Conservation (phyloP, 2,888 invertebrate genomes). For the Drosophila mimetica region DNA sequence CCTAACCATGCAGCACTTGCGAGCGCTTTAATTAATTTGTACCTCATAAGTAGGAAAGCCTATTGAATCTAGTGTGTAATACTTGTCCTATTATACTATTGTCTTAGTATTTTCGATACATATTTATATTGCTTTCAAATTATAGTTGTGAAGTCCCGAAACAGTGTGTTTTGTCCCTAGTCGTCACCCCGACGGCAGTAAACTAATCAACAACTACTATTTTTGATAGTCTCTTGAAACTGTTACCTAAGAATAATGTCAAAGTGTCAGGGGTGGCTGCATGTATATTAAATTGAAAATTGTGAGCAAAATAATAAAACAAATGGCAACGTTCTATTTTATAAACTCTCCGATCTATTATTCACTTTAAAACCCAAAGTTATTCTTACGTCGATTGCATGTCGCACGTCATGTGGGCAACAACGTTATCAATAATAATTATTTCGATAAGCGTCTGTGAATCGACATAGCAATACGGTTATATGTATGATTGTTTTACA, state of each 20-base stretch:
- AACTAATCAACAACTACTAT: slow-evolving; percentile 45
- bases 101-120: slow-evolving; percentile 55
- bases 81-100: slow-evolving; percentile 37
- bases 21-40: slow-evolving; percentile 58
- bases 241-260: slow-evolving; percentile 33
- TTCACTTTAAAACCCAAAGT: not conserved
- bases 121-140: slow-evolving; percentile 54
- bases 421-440: slow-evolving; percentile 13
- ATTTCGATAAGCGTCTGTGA: slow-evolving; percentile 15
- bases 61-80: slow-evolving; percentile 58
- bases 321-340: slow-evolving; percentile 6
- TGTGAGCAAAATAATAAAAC: slow-evolving; percentile 1
- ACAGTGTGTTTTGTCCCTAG: not conserved
- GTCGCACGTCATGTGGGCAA: slow-evolving; percentile 39
- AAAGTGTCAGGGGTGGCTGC: slow-evolving; percentile 10
- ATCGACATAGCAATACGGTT: slow-evolving; percentile 11
- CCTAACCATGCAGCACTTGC: slow-evolving; percentile 29
- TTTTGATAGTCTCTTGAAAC: slow-evolving; percentile 61
- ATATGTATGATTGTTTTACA: slow-evolving; percentile 2
- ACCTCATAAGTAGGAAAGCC: slow-evolving; percentile 46
- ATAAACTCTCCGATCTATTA: slow-evolving; percentile 21
- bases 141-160: slow-evolving; percentile 12
- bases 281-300: slow-evolving; percentile 6
- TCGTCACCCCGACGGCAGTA: slow-evolving; percentile 7
- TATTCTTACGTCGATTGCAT: slow-evolving; percentile 29